A percentile compares a stretch with the other conserved stretches of the same genome.
These are phyloP conservation scores for Himalopsyche tibetana DNA, from an alignment of 2,888 invertebrate genomes.

Conservation along the genomic window DNA sequence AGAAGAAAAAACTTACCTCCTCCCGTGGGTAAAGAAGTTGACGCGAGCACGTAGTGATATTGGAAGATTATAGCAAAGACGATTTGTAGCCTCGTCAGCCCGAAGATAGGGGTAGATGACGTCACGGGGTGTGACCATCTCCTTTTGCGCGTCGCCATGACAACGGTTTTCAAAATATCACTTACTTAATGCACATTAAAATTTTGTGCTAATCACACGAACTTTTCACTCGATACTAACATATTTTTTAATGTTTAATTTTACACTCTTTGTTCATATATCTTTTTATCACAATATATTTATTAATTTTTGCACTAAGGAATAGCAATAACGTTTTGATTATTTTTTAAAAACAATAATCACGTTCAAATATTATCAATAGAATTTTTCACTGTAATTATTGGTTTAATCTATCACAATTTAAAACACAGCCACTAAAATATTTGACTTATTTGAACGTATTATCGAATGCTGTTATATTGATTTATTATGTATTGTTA, in stretches of 20 bases:
- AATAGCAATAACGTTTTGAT: too few relatives aligned
- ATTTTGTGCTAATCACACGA: conserved; percentile 2
- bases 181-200: conserved; percentile 62
- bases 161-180: conserved; percentile 36
- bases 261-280: too few relatives aligned
- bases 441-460: too few relatives aligned
- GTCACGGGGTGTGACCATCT: conserved; percentile 61
- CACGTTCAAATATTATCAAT: too few relatives aligned
- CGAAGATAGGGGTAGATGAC: conserved; percentile 56
- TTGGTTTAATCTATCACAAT: too few relatives aligned
- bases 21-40: conserved; percentile 60
- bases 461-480: not conserved
- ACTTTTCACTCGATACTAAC: not conserved
- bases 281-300: too few relatives aligned
- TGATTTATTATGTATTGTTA: not conserved
- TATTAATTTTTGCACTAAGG: too few relatives aligned
- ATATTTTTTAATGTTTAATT: too few relatives aligned
- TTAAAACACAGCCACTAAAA: too few relatives aligned
- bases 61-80: conserved; percentile 63
- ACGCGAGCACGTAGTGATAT: conserved; percentile 62
- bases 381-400: too few relatives aligned
- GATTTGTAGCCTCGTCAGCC: conserved; percentile 57
- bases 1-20: conserved; percentile 55
- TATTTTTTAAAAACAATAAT: too few relatives aligned
- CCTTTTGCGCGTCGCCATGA: conserved; percentile 63